Base-by-base conservation (phyloP, 2,797 vertebrate genomes). In the Microctenopoma lineatum region DNA sequence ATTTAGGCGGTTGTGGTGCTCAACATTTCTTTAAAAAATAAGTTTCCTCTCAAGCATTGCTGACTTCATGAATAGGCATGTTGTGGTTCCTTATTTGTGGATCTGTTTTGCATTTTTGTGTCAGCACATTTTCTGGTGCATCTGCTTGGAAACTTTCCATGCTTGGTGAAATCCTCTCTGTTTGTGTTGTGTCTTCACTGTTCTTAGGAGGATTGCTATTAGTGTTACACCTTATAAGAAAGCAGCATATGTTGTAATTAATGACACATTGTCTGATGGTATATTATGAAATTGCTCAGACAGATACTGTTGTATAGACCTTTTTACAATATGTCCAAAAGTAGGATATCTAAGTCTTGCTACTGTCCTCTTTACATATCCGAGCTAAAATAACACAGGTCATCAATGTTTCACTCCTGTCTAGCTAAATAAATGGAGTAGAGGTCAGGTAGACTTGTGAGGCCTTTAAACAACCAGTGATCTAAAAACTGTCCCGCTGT, bases 41-140 rank as follows among this genome's bases (percentile, higher is more conserved):
- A 36, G 4, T 3, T 60, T 18, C 38, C 0, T 41, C 4, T 4
- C 0, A 14, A 10, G 3, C 7, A 8, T 4, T 34, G 1, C 21
- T 5, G 5, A 34, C 5, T 9, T 4, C 1, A 42, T 10, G 3
- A 41, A n/a, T 15, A 14, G 10, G 14, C 1, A 9, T 63, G 4
- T 34, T 25, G 0, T 36, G 3, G 29, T 38, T 59, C 9, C 21
- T 38, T 11, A 47, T 0, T 56, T 21, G 8, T 9, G 9, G 5
- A 0, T 6, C 0, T 16, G 2, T 14, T 50, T 34, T 46, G 41
- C 26, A 27, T 15, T 32, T 48, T 9, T 34, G 5, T 41, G 21
- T 77, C 47, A 76, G 50, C 51, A 77, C 6, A 41, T 75, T 61
- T 70, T 26, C 59, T 71, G 52, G 34, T 59, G n/a, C 53, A 26